Conservation (phyloP, 2,797 vertebrate species). For the Heliangelus exortis region DNA sequence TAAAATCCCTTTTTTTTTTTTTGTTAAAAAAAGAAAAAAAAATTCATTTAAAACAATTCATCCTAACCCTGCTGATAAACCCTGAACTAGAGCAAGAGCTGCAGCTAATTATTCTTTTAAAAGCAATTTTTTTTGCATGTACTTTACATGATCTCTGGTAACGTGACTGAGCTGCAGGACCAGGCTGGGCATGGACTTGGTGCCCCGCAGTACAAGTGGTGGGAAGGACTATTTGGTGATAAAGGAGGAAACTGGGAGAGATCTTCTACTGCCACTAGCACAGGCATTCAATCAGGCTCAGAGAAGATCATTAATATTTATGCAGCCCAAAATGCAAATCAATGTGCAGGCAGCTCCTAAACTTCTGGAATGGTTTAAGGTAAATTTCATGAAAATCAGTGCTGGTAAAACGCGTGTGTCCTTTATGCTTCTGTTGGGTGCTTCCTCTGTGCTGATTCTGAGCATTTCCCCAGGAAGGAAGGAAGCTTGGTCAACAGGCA, state of each 20-base stretch:
- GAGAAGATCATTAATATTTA: neutral
- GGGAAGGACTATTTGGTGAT: neutral
- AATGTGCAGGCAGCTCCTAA: neutral
- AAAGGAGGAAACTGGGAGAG: neutral
- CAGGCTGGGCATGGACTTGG: neutral
- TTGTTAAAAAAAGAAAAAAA: neutral
- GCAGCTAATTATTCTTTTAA: neutral
- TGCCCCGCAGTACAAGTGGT: rapidly evolving
- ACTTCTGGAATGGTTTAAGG: neutral
- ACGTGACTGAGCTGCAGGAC: neutral
- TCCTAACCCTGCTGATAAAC: neutral
- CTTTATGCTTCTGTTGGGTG: neutral
- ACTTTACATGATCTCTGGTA: conserved; percentile 2
- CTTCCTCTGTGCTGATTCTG: neutral
- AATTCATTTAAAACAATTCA: neutral
- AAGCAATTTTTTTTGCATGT: neutral
- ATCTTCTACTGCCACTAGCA: neutral
- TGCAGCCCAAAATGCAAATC: conserved; percentile 8
- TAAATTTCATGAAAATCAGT: neutral
- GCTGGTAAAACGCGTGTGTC: neutral
- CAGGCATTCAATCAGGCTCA: neutral
- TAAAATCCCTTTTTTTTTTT: neutral
- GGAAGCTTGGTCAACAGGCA: too few relatives aligned
- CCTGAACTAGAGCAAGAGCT: neutral
- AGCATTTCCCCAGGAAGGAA: neutral